Evolutionary conservation across 2,888 invertebrate genomes (phyloP).

Genomic region (Dendrolimus houi): DNA sequence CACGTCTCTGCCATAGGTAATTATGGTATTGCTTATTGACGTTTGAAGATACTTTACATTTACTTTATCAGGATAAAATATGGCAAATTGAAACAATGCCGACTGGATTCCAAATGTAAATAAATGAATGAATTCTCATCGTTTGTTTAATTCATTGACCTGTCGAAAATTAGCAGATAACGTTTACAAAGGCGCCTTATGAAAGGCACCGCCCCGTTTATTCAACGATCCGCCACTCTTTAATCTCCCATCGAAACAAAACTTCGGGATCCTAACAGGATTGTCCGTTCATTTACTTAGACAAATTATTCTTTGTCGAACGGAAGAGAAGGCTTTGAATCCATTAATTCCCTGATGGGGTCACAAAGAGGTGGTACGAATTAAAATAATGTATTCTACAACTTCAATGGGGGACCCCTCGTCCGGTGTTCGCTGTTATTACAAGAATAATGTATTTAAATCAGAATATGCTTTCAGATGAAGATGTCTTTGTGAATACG

Average conservation of each 20-base stretch:
- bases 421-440: conserved; percentile 67
- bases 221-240: conserved; percentile 64
- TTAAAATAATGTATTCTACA: conserved; percentile 75
- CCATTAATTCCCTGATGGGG: conserved; percentile 73
- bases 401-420: conserved; percentile 69
- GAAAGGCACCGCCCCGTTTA: conserved; percentile 47
- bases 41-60: too few species aligned
- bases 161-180: conserved; percentile 65
- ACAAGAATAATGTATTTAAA: conserved; percentile 76
- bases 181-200: conserved; percentile 53
- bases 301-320: conserved; percentile 74
- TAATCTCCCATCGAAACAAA: conserved; percentile 73
- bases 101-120: conserved; percentile 37
- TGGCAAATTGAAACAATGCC: neutral
- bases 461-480: conserved; percentile 71
- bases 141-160: conserved; percentile 66
- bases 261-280: conserved; percentile 64
- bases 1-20: too few species aligned
- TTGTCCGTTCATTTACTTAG: conserved; percentile 76
- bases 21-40: too few species aligned
- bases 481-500: conserved; percentile 67
- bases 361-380: conserved; percentile 74
- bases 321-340: conserved; percentile 74
- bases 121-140: conserved; percentile 60
- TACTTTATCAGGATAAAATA: too few species aligned